phyloP scores from a whole-genome alignment of 2,797 vertebrate species.

The Vespertilio murinus region DNA sequence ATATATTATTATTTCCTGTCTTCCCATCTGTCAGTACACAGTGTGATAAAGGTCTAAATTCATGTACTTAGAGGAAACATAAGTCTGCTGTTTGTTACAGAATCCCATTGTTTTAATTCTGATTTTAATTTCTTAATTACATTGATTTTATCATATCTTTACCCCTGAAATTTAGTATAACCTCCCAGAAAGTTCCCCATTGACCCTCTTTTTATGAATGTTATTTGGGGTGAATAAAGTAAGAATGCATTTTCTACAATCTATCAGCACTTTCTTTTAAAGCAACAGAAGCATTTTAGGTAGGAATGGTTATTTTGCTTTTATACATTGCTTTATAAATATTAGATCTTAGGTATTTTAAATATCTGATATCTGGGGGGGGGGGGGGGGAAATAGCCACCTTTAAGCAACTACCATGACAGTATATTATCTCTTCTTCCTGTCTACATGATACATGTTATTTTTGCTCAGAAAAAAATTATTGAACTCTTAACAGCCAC shows the following conservation, averaged over 20 bases:
- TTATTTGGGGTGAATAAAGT: background rate
- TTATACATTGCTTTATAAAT: slow-evolving; percentile 30
- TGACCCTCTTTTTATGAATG: background rate
- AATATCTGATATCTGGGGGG: background rate
- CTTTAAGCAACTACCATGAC: background rate
- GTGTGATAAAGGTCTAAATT: background rate
- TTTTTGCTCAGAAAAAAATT: slow-evolving; percentile 16
- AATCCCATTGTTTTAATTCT: background rate
- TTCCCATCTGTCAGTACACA: background rate
- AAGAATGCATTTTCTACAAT: background rate
- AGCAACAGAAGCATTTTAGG: background rate
- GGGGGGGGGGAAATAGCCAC: too few relatives aligned
- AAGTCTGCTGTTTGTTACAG: background rate
- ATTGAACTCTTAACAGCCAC: background rate
- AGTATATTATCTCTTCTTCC: background rate
- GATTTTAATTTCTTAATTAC: background rate
- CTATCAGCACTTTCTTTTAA: background rate
- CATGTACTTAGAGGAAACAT: background rate
- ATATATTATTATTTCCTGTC: background rate
- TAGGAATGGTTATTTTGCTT: background rate
- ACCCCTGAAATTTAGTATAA: background rate
- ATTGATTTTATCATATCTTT: background rate
- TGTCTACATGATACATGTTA: background rate
- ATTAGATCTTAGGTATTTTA: background rate
- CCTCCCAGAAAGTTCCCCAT: background rate